Evolutionary conservation across 23 tunicate species (phyloP), one percentile per base, ranked within the genome.

Genomic region (Aplidium turbinatum): DNA sequence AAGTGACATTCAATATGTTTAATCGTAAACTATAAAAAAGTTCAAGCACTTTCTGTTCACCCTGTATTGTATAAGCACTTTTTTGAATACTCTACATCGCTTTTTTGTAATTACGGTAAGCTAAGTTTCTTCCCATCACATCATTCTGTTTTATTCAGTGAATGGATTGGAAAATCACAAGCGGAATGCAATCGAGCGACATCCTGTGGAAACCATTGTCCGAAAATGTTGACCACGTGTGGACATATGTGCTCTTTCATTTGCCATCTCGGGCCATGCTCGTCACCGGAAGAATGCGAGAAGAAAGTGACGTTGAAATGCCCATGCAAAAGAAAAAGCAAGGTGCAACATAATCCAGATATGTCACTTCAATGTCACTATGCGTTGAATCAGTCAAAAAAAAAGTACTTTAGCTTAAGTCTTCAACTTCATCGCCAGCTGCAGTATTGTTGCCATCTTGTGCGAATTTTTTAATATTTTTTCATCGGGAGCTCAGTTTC

Each of bases 161-260:
- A 91, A 21, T 91, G 89, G 86, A 29, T 90, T 2, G 63, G 38
- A 3, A 57, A 51, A 36, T 3, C 68, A n/a, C 47, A 29, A 2
- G 85, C 62, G 2, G 80, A 84, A 42, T 51, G 55, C 4, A 53
- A 54, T 0, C 32, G 75, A 33, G 63, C 79, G 77, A 26, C 6
- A 35, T 91, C 91, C 9, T 91, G 97, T 57, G 91, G 91, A 0
- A 79, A 74, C 19, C 30, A 58, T 29, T 91, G 97, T 84, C 91
- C 89, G 18, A 85, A 73, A 32, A 31, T 60, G 0, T 19, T 91
- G 38, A 3, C 55, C 0, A 33, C 75, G 11, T 91, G 97, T 35
- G 82, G 73, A 21, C 97, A 91, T 66, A 18, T 34, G 21, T 91
- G 97, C 54, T 68, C 84, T 28, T 31, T 45, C 28, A 51, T 23